phyloP scores from a whole-genome alignment of 2,113 vertebrate genomes.

The Mastomys coucha region DNA sequence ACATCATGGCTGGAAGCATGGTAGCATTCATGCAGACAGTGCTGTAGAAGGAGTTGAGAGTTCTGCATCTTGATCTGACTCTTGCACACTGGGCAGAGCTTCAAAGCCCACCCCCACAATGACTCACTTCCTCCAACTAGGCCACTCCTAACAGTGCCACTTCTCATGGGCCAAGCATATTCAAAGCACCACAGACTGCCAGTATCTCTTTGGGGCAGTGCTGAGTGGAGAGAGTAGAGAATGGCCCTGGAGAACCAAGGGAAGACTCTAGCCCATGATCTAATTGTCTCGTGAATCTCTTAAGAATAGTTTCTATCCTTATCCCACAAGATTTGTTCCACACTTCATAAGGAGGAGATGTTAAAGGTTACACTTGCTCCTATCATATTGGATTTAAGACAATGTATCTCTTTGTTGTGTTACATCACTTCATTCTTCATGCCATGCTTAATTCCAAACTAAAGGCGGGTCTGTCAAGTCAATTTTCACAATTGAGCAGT shows the following conservation, averaged over 20 bases:
- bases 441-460: neutral
- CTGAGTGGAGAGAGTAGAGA: neutral
- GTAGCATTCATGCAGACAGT: no score
- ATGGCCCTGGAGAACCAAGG: neutral
- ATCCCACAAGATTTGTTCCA: neutral
- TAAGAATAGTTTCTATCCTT: neutral
- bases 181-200: neutral
- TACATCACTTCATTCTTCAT: constrained; percentile 39
- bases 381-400: neutral
- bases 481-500: constrained; percentile 37
- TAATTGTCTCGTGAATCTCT: neutral
- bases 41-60: no score
- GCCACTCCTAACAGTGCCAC: no score
- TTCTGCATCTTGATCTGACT: no score
- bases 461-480: constrained; percentile 42
- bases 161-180: no score
- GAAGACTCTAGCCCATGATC: neutral
- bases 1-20: no score
- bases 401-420: neutral
- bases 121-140: no score
- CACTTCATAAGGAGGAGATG: neutral
- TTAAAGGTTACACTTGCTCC: constrained; percentile 50
- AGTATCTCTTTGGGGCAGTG: neutral
- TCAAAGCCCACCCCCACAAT: no score
- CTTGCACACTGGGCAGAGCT: no score